Evolutionary conservation across 2,888 invertebrate species (phyloP), one percentile per base, ranked within the genome.

Genomic region (Acleris holmiana): DNA sequence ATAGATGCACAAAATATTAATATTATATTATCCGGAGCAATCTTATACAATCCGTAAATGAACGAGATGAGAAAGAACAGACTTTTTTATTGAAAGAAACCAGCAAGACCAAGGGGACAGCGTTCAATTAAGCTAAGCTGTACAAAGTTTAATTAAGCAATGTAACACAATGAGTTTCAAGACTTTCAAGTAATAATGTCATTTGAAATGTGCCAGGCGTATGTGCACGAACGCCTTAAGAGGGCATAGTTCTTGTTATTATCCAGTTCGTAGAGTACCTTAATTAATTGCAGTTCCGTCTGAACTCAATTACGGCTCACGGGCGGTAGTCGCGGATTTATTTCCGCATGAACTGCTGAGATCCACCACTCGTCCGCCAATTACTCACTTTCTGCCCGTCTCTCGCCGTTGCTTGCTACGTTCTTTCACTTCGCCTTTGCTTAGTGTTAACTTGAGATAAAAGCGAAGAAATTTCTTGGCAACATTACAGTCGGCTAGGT

Each of bases 331-430:
- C 35, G 35, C 35, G 75, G 75, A 78, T 79, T 80, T 80, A 78
- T 78, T 80, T 80, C 80, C 78, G 77, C 81, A 68, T 73, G 76
- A 78, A 77, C 73, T 73, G 65, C 71, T 71, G 73, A 71, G 71
- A 75, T 78, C 75, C 74, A 73, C 74, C 72, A 73, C 71, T 76
- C 35, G 35, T 13, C 72, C 76, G 78, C 80, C 82, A 83, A 85
- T 85, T 85, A 84, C 77, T 68, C 69, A 67, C 71, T 74, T 70
- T 72, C 67, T 70, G 67, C 68, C 69, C 51, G 35, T 13, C 35
- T 10, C 13, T 13, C 50, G 65, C 60, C 58, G 64, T 67, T 73
- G 68, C 66, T 72, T 73, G 71, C 75, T 73, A 69, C 68, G 67
- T 72, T 72, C 71, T 70, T 74, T 74, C 68, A 67, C 68, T 69